Evolutionary conservation across 2,113 vertebrate species (phyloP).

Genomic region (Tragelaphus imberbis): DNA sequence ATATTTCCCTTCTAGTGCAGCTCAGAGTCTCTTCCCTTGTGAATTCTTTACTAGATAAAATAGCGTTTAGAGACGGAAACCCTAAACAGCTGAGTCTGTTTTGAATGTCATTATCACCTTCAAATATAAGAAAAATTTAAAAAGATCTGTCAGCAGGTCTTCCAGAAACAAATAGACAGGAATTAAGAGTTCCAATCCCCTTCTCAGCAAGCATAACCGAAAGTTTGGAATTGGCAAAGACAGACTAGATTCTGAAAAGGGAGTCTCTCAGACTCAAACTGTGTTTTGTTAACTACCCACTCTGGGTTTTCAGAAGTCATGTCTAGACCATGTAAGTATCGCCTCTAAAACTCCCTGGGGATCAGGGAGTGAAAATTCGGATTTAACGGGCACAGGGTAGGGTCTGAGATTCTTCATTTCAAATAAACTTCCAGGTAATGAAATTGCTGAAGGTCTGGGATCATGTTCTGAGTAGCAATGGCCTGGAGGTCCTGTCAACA

Average conservation of each 20-base stretch:
- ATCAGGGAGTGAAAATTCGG: accelerated
- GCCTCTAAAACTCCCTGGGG: background rate
- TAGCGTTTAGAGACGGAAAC: background rate
- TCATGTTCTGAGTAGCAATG: background rate
- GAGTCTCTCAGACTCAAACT: background rate
- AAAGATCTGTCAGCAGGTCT: background rate
- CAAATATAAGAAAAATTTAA: background rate
- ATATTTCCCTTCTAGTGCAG: background rate
- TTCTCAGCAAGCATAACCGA: background rate
- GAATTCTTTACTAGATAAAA: background rate
- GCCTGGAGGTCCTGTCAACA: background rate
- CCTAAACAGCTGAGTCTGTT: background rate
- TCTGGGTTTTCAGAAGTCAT: background rate
- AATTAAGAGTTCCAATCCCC: background rate
- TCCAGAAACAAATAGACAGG: background rate
- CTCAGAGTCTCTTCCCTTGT: background rate
- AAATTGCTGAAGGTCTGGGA: background rate
- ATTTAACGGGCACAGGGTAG: background rate
- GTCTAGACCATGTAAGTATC: background rate
- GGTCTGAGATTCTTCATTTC: background rate
- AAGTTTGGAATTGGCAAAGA: background rate
- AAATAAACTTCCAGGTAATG: background rate
- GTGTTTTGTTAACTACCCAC: background rate
- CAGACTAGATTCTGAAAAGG: background rate
- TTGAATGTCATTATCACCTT: background rate